phyloP scores from a whole-genome alignment of 2,888 invertebrate genomes.

The Helleia helle region DNA sequence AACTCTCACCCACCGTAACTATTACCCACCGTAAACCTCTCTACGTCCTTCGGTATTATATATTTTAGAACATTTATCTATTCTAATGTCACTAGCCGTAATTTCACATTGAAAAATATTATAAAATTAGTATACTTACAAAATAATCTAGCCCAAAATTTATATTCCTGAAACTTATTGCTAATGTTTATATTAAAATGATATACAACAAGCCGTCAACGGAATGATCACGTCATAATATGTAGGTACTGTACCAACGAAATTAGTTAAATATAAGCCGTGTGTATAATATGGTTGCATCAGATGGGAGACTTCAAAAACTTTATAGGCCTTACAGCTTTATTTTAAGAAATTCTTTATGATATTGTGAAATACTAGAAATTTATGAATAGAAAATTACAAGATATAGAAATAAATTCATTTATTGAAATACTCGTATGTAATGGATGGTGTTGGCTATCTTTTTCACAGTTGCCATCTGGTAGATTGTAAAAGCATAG shows the following conservation, averaged over 20 bases:
- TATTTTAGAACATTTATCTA: slow-evolving; percentile 1
- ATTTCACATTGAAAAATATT: slow-evolving; percentile 32
- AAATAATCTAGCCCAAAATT: slow-evolving; percentile 6
- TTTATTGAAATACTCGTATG: too few species aligned
- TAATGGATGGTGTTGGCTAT: too few species aligned
- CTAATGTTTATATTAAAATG: not conserved
- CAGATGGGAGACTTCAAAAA: too few species aligned
- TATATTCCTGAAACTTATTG: not conserved
- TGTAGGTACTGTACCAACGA: slow-evolving; percentile 1
- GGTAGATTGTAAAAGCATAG: too few species aligned
- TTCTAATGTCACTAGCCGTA: slow-evolving; percentile 19
- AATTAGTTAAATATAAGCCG: too few species aligned
- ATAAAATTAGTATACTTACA: slow-evolving; percentile 25
- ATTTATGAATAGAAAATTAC: not conserved
- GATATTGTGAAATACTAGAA: too few species aligned
- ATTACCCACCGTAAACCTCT: too few species aligned
- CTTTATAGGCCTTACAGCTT: not conserved
- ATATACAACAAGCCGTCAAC: not conserved
- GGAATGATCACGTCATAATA: slow-evolving; percentile 4
- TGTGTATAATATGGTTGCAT: too few species aligned
- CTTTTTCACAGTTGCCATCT: too few species aligned
- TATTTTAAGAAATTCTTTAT: not conserved
- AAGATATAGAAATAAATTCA: too few species aligned
- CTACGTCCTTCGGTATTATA: not conserved
- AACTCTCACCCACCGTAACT: too few species aligned